phyloP scores from a whole-genome alignment of 2,888 invertebrate species.

The Patella ulyssiponensis region DNA sequence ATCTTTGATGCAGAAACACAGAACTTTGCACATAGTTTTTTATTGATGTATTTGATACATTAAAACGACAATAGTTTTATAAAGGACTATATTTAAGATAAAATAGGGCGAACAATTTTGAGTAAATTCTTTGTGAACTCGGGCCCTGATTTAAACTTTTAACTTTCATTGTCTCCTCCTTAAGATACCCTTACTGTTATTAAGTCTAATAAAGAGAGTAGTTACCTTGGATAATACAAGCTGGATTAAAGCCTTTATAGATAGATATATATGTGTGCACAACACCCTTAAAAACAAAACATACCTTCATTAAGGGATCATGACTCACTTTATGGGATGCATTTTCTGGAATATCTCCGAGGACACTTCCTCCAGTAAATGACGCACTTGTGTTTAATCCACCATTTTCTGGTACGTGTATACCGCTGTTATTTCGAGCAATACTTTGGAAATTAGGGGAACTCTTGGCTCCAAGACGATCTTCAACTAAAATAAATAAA shows the following conservation, averaged over 20 bases:
- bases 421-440: conserved; percentile 13
- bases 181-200: no score
- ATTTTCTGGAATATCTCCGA: conserved; percentile 50
- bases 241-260: background rate
- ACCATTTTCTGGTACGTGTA: conserved; percentile 16
- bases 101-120: no score
- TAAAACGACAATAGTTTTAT: no score
- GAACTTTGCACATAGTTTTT: no score
- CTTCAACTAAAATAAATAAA: conserved; percentile 20
- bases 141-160: no score
- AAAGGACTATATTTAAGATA: no score
- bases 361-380: conserved; percentile 38
- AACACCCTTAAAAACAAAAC: background rate
- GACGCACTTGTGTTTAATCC: conserved; percentile 37
- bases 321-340: conserved; percentile 56
- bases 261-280: background rate
- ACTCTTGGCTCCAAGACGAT: conserved; percentile 50
- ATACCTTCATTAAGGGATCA: conserved; percentile 4
- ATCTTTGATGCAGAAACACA: no score
- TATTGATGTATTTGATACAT: no score
- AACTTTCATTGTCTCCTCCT: no score
- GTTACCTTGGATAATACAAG: background rate
- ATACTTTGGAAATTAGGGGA: conserved; percentile 53
- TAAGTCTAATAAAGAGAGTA: no score
- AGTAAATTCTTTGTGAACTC: no score